A percentile compares a stretch with the other conserved stretches of the same genome.
Evolutionary conservation across 1,140 invertebrate genomes (phyloP).

Genomic region (Drosophila bocki): DNA sequence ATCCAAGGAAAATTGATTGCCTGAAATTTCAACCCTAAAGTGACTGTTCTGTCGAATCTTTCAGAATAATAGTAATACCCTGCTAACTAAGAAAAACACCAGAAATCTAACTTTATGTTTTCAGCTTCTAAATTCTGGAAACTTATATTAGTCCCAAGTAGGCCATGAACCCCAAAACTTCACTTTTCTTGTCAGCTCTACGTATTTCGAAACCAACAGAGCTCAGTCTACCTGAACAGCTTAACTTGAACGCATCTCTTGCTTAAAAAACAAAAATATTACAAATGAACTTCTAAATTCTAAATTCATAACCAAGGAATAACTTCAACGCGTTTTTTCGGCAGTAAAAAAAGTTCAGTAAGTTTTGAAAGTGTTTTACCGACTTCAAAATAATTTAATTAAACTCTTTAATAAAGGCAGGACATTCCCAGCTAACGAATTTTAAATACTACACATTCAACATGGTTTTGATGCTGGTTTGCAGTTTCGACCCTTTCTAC

Average conservation of each 20-base stretch:
- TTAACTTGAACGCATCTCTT: slow-evolving; percentile 12
- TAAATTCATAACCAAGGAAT: slow-evolving; percentile 23
- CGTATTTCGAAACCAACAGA: background rate
- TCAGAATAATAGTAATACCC: background rate
- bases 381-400: background rate
- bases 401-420: background rate
- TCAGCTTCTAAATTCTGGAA: background rate
- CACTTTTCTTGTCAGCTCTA: background rate
- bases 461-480: slow-evolving; percentile 27
- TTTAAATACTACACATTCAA: background rate
- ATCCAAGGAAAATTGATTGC: too few relatives aligned
- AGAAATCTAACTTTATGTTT: background rate
- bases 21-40: too few relatives aligned
- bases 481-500: slow-evolving; percentile 51
- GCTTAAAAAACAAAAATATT: slow-evolving; percentile 2
- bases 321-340: slow-evolving; percentile 33
- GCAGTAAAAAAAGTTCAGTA: slow-evolving; percentile 8
- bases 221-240: slow-evolving; percentile 27
- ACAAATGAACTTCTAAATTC: slow-evolving; percentile 27
- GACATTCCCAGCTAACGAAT: background rate
- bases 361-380: background rate
- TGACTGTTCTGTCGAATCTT: background rate
- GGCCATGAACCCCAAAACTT: background rate
- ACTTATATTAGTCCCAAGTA: slow-evolving; percentile 4
- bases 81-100: background rate